Conservation (phyloP, 2,797 vertebrate species). For the Perodicticus potto region DNA sequence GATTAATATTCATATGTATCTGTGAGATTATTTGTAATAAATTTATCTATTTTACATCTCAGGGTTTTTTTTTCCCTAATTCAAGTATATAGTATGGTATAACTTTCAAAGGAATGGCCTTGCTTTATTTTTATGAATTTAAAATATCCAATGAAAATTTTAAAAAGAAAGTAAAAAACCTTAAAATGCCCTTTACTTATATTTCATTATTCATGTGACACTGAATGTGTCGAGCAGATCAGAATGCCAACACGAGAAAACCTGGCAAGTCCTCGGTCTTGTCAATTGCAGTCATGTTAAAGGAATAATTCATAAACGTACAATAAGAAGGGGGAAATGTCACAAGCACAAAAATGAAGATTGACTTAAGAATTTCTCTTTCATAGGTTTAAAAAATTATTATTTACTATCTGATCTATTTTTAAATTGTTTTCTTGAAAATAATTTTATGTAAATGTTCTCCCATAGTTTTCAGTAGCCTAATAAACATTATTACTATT, state of each 20-base stretch:
- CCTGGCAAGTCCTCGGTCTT: not conserved
- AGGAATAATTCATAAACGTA: slow-evolving; percentile 36
- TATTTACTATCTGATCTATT: slow-evolving; percentile 14
- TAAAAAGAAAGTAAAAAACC: not conserved
- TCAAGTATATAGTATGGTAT: not conserved
- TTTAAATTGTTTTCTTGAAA: not conserved
- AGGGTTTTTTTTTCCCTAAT: not conserved
- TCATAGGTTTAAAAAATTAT: not conserved
- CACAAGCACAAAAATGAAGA: not conserved
- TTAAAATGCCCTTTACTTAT: slow-evolving; percentile 65
- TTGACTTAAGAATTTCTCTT: not conserved
- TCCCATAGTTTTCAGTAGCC: not conserved
- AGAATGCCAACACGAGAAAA: slow-evolving; percentile 50
- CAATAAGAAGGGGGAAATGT: not conserved
- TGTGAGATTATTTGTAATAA: not conserved
- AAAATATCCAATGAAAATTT: not conserved
- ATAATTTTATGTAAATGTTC: not conserved
- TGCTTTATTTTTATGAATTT: not conserved
- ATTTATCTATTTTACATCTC: not conserved
- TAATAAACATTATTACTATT: not conserved
- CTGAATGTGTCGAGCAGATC: slow-evolving; percentile 1
- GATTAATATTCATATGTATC: not conserved
- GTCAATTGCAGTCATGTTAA: slow-evolving; percentile 32
- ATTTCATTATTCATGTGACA: slow-evolving; percentile 62
- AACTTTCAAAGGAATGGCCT: not conserved